phyloP scores from a whole-genome alignment of 1,140 invertebrate genomes.

The Drosophila sproati region DNA sequence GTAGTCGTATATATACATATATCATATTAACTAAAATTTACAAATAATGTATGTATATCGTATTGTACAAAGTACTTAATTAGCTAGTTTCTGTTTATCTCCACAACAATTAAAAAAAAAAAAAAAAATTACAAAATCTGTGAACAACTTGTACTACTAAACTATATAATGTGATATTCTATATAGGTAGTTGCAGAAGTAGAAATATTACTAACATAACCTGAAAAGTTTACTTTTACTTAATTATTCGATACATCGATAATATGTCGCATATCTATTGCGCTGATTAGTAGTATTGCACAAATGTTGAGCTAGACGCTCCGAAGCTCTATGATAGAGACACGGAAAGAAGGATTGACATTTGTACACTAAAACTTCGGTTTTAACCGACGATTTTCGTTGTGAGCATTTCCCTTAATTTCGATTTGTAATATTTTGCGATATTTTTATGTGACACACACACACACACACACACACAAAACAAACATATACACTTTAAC shows the following conservation, averaged over 20 bases:
- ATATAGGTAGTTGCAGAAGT: conserved; percentile 67
- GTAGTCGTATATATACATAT: conserved; percentile 60
- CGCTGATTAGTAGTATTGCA: conserved; percentile 15
- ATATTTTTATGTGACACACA: conserved; percentile 63
- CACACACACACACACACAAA: conserved; percentile 23
- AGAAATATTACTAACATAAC: conserved; percentile 67
- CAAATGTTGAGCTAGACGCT: conserved; percentile 16
- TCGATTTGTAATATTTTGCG: conserved; percentile 79
- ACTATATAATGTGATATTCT: conserved; percentile 51
- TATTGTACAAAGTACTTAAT: conserved; percentile 67
- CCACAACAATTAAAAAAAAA: conserved; percentile 14
- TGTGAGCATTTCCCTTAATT: conserved; percentile 51
- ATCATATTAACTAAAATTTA: conserved; percentile 48
- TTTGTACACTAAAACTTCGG: conserved; percentile 44
- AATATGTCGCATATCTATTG: conserved; percentile 10
- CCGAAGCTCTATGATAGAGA: neutral
- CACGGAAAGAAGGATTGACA: neutral
- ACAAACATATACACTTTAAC: conserved; percentile 17
- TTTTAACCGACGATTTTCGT: conserved; percentile 33
- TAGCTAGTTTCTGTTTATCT: conserved; percentile 69
- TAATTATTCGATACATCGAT: conserved; percentile 24
- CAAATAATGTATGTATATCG: conserved; percentile 63
- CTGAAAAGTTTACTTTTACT: conserved; percentile 18
- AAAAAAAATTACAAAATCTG: conserved; percentile 23
- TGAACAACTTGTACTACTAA: conserved; percentile 22